Conservation (phyloP, 2,888 invertebrate species). For the Rhamnusium bicolor region DNA sequence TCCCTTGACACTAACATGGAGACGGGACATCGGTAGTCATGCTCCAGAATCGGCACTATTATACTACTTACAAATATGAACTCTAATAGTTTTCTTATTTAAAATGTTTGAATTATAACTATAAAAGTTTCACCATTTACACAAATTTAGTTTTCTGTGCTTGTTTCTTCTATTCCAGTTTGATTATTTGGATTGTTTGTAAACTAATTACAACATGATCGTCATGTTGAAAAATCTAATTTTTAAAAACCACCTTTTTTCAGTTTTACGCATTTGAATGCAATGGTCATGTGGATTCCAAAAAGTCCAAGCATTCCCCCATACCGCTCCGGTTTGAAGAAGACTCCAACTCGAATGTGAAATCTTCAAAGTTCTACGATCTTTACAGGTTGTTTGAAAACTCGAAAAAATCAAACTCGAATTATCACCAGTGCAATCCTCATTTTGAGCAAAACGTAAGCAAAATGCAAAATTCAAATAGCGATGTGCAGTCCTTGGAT, state of each 20-base stretch:
- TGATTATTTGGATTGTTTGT: no score
- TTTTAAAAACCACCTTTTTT: slow-evolving; percentile 36
- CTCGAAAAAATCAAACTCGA: slow-evolving; percentile 51
- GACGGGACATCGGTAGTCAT: no score
- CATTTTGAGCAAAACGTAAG: slow-evolving; percentile 47
- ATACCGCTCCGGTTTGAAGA: slow-evolving; percentile 56
- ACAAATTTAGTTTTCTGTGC: no score
- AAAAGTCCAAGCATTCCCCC: slow-evolving; percentile 47
- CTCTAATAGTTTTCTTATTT: no score
- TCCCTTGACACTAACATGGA: no score
- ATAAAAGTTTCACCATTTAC: no score
- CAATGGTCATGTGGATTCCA: slow-evolving; percentile 51
- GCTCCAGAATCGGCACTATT: no score
- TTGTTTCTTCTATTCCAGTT: no score
- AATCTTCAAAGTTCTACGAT: slow-evolving; percentile 61
- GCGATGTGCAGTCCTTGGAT: slow-evolving; percentile 41
- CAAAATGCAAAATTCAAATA: slow-evolving; percentile 38
- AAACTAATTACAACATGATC: no score
- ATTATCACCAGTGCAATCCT: slow-evolving; percentile 52
- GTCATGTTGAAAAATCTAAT: background rate
- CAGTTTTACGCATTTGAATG: slow-evolving; percentile 60
- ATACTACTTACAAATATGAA: no score
- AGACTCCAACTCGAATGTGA: slow-evolving; percentile 65
- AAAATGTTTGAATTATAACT: no score
- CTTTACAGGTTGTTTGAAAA: slow-evolving; percentile 58